Conservation (phyloP, 1,140 invertebrate species). For the Cotesia glomerata region DNA sequence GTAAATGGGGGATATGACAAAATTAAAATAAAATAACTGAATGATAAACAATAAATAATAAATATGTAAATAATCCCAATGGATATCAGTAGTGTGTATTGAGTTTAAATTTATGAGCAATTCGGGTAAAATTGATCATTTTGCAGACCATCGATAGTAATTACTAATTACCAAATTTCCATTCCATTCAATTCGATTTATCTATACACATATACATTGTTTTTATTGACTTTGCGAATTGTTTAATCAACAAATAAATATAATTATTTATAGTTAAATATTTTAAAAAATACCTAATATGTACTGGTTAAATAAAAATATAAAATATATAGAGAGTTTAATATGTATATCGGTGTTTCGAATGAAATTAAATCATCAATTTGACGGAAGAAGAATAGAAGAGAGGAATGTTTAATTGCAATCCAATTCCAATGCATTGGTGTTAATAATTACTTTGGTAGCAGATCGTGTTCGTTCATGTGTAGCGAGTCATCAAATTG, state of each 20-base stretch:
- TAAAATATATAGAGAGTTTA: no score
- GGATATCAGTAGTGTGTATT: neutral
- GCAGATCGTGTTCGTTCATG: conserved; percentile 48
- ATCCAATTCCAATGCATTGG: conserved; percentile 42
- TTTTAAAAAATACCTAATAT: neutral
- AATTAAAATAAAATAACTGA: no score
- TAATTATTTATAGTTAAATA: neutral
- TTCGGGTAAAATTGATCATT: conserved; percentile 28
- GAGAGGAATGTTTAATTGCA: conserved; percentile 48
- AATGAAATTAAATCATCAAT: neutral
- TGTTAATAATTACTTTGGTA: conserved; percentile 56
- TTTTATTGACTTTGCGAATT: no score
- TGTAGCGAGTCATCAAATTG: conserved; percentile 58
- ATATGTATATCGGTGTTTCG: neutral
- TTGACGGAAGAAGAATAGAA: conserved; percentile 6
- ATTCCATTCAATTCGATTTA: neutral
- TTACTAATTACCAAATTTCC: conserved; percentile 8
- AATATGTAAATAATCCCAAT: conserved; percentile 7
- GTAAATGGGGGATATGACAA: no score
- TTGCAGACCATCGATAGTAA: conserved; percentile 20
- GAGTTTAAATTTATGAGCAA: conserved; percentile 22
- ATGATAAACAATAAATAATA: neutral
- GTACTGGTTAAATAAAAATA: neutral
- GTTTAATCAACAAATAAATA: no score
- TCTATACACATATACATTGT: neutral